Conservation (phyloP, 1,140 invertebrate species). For the Cyclargus thomasi region DNA sequence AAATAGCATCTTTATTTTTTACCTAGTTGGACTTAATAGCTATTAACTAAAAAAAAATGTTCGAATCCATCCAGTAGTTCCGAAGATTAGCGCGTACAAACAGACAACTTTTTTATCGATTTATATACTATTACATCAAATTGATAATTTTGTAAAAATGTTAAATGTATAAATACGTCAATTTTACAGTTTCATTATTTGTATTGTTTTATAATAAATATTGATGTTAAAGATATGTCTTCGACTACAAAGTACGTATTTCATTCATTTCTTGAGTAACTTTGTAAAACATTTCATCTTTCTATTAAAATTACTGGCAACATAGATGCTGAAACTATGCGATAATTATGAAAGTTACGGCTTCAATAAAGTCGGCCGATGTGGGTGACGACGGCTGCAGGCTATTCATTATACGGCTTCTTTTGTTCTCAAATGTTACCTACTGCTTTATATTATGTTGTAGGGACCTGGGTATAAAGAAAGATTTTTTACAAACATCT, state of each 20-base stretch:
- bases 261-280: not conserved
- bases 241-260: not conserved
- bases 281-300: not conserved
- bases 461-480: not conserved
- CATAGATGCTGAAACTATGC: not conserved
- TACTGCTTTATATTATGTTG: not conserved
- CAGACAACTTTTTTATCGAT: no score
- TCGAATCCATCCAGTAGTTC: no score
- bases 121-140: no score
- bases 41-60: no score
- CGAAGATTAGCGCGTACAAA: no score
- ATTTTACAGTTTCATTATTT: no score
- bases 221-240: not conserved
- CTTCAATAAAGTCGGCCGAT: not conserved
- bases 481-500: not conserved
- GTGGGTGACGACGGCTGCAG: not conserved
- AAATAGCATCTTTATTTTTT: no score
- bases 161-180: no score
- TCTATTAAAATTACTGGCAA: not conserved
- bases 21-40: no score
- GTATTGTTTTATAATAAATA: not conserved
- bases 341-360: slow-evolving; percentile 9
- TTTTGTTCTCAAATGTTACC: not conserved
- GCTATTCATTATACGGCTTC: not conserved
- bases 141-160: no score